Percentiles rank a stretch among this genome's conserved stretches.
phyloP scores from a whole-genome alignment of 2,797 vertebrate genomes.

The Cuculus canorus region DNA sequence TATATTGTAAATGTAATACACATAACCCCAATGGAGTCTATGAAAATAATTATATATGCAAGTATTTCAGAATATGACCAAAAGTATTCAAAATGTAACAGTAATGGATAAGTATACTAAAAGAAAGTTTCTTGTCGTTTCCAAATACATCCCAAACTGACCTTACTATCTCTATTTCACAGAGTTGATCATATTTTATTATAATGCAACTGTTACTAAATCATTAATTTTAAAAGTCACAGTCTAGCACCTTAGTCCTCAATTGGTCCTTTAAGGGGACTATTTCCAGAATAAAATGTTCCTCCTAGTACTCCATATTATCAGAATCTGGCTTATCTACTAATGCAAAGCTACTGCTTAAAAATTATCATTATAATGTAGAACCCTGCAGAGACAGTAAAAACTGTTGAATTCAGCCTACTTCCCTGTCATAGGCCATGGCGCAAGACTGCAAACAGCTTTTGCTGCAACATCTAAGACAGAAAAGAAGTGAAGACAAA shows the following conservation, averaged over 20 bases:
- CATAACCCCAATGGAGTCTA: neutral
- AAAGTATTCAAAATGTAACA: neutral
- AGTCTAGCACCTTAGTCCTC: neutral
- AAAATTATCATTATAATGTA: neutral
- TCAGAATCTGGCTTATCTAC: neutral
- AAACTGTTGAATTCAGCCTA: neutral
- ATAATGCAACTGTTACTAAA: neutral
- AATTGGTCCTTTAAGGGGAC: neutral
- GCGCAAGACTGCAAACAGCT: neutral
- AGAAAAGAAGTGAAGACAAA: neutral
- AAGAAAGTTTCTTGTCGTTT: neutral
- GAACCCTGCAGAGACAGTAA: neutral
- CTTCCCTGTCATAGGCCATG: neutral
- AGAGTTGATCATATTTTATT: neutral
- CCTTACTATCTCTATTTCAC: neutral
- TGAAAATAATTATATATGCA: neutral
- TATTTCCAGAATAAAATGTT: neutral
- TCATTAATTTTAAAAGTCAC: neutral
- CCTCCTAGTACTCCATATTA: neutral
- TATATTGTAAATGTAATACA: neutral
- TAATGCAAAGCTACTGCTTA: neutral
- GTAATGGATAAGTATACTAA: neutral
- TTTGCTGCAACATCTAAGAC: neutral
- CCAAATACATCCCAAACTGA: neutral
- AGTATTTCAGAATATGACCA: neutral